Percentiles rank a stretch among this genome's conserved stretches.
Evolutionary conservation across 2,888 invertebrate genomes (phyloP).

Genomic region (Phyllotreta cruciferae): DNA sequence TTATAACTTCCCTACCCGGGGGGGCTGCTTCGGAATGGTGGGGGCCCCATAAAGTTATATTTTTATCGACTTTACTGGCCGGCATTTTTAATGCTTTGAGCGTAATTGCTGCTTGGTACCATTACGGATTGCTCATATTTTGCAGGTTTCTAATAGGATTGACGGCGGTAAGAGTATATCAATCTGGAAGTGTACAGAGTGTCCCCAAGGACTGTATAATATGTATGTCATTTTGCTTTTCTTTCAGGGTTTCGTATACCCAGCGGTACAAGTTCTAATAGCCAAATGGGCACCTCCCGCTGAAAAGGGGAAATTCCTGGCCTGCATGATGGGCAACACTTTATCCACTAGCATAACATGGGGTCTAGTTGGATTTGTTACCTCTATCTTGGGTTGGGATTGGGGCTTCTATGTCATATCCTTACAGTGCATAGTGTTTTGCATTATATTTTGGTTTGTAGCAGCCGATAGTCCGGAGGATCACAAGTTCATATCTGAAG

Average conservation of each 20-base stretch:
- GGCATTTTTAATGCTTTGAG: constrained; percentile 56
- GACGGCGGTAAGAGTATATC: constrained; percentile 65
- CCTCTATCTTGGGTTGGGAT: constrained; percentile 70
- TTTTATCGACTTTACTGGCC: constrained; percentile 29
- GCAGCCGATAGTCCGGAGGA: constrained; percentile 63
- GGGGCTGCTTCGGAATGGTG: constrained; percentile 60
- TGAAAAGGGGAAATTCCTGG: constrained; percentile 75
- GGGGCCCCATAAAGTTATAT: constrained; percentile 47
- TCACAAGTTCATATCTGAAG: constrained; percentile 63
- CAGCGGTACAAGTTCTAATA: constrained; percentile 69
- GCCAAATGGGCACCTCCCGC: constrained; percentile 77
- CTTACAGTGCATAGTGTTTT: constrained; percentile 53
- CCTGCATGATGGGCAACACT: constrained; percentile 75
- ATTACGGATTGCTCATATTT: constrained; percentile 64
- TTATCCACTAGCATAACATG: constrained; percentile 75
- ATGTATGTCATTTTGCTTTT: no score
- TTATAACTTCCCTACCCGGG: constrained; percentile 68
- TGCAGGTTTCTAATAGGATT: constrained; percentile 67
- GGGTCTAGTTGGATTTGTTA: constrained; percentile 70
- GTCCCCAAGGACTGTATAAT: no score
- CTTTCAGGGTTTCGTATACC: constrained; percentile 67
- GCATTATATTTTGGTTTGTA: constrained; percentile 60
- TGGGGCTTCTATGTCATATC: constrained; percentile 59
- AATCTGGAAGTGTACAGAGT: no score
- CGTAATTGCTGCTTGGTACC: constrained; percentile 64